Evolutionary conservation across 2,113 vertebrate genomes (phyloP), one percentile per base, ranked within the genome.

Genomic region (Phrynosoma platyrhinos): DNA sequence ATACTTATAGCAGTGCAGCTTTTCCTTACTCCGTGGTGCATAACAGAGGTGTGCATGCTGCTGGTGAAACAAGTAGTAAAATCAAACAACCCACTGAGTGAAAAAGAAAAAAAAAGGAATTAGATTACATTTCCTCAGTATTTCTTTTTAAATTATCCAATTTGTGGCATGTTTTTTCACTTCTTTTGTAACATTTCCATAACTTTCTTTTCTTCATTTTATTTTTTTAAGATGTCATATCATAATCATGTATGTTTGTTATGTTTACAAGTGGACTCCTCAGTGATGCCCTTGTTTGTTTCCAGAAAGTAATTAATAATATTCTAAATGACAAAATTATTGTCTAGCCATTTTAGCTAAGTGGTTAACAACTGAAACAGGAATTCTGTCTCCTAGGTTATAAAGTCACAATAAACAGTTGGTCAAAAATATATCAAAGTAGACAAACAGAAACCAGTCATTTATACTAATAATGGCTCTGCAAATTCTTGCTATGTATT

Each of bases 1-100:
- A 98, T 86, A 96, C 97, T 87, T 96, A 98, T 93, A 98, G 98
- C 97, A 98, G 97, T 92, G 98, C 98, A 79, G 97, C 98, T 77
- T 99, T 99, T 95, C 98, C 98, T 72, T 99, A 99, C 86, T 98
- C 98, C 27, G 92, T 98, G 89, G 96, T 98, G 90, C 98, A 98
- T 94, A 98, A 98, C 96, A 98, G 98, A 93, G 96, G 97, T 88
- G 95, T 98, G 82, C 97, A 97, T 6, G 95, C 96, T 94, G 94
- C 94, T 84, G 98, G 97, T 94, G 98, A 98, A 96, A 95, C 97
- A 3, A 97, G 97, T 79, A 95, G 97, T 91, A 98, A 98, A 95
- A 97, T 98, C 91, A 98, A 98, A 92, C 96, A 98, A 20, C 93
- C 97, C 62, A 97, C 91, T 80, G 98, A 99, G 92, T 98, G 96